Base-by-base conservation (phyloP, 2,797 vertebrate genomes). In the Danionella dracula region DNA sequence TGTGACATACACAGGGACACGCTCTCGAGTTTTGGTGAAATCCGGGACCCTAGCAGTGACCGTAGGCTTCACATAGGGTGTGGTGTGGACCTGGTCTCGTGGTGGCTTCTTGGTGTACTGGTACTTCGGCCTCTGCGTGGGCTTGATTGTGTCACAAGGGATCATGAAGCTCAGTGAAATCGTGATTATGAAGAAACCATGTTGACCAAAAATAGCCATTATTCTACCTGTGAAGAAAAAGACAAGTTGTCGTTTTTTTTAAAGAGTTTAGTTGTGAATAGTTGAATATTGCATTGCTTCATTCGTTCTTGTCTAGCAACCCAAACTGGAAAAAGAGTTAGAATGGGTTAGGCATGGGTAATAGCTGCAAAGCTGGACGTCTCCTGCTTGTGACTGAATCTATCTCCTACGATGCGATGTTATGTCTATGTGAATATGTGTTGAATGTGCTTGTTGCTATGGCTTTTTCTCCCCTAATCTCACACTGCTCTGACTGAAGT, bases 21-120 rank as follows among this genome's bases (percentile, higher is more conserved):
- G 79, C 13, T 70, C 75, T 48, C 70, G 80, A 1, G 84, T 77
- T 17, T 79, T 81, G 23, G 73, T 49, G 1, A 59, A 78, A 4
- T 71, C 70, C 49, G 75, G 67, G 13, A 70, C 59, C 44, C 83
- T 83, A 83, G 61, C 81, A 56, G 65, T 73, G 50, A 69, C 69
- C 75, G 73, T 84, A 70, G 81, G 79, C 59, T 80, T 70, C 80
- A 59, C 83, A 78, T 32, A 65, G 16, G 0, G 87, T 85, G 68
- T 85, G 68, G 85, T 80, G 61, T 83, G 74, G 27, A 61, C 37
- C 32, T 71, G 3, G 29, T 72, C 82, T 0, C 70, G 71, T 2
- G 82, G 15, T 0, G 88, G 87, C 82, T 93, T 96, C 78, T 96
- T 95, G 0, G 87, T 94, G 83, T 90, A 92, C 78, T 87, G 92